phyloP scores from a whole-genome alignment of 1,140 invertebrate species.

The Helicoverpa zea region DNA sequence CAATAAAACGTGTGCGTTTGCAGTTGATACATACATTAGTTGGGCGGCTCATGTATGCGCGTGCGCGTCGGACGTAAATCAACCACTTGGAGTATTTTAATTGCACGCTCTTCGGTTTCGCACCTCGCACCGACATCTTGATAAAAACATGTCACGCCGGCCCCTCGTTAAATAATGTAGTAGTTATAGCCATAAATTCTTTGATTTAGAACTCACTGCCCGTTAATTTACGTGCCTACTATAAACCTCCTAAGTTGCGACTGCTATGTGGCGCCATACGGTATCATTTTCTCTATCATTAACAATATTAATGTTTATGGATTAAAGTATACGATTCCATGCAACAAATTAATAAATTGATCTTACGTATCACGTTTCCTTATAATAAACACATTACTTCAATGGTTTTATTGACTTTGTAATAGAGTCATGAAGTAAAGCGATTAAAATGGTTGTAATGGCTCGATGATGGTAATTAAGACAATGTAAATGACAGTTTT shows the following conservation, averaged over 20 bases:
- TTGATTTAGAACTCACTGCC: slow-evolving; percentile 58
- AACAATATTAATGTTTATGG: slow-evolving; percentile 28
- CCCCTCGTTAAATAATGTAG: slow-evolving; percentile 62
- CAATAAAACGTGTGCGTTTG: slow-evolving; percentile 41
- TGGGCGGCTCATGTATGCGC: slow-evolving; percentile 15
- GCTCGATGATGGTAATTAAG: neutral
- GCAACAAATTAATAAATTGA: slow-evolving; percentile 26
- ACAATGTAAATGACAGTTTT: neutral
- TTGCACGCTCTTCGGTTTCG: slow-evolving; percentile 61
- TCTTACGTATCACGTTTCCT: neutral
- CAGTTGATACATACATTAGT: slow-evolving; percentile 47
- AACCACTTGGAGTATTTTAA: slow-evolving; percentile 62
- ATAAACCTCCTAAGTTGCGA: slow-evolving; percentile 43
- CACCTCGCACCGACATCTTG: slow-evolving; percentile 61
- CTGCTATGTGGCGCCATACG: slow-evolving; percentile 1
- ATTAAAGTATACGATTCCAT: slow-evolving; percentile 22
- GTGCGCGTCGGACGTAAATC: slow-evolving; percentile 58
- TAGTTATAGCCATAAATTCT: slow-evolving; percentile 62
- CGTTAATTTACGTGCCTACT: slow-evolving; percentile 48
- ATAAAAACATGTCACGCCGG: slow-evolving; percentile 64
- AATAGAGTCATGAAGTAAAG: neutral
- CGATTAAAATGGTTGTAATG: neutral
- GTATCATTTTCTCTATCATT: slow-evolving; percentile 37
- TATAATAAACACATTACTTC: slow-evolving; percentile 2
- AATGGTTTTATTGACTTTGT: neutral